Conservation (phyloP, 92 coral and sea anemone species). For the Meandrina meandrites region DNA sequence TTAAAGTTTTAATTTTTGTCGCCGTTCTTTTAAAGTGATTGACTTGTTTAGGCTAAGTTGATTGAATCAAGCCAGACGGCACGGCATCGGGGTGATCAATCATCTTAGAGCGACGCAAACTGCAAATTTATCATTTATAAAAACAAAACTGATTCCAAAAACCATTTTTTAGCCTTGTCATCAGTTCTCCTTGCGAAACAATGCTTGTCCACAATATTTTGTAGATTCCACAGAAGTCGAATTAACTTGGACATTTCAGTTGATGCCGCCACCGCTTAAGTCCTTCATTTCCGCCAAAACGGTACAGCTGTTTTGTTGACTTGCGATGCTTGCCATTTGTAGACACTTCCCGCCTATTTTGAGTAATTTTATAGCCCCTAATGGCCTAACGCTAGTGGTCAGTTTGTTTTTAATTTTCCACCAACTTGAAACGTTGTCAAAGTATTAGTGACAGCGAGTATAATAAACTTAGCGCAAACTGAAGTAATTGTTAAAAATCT, state of each 20-base stretch:
- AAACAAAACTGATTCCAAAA: background rate
- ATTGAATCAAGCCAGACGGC: background rate
- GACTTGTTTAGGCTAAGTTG: background rate
- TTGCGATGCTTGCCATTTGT: background rate
- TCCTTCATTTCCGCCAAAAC: background rate
- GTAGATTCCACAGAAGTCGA: background rate
- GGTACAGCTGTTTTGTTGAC: background rate
- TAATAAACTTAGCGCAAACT: background rate
- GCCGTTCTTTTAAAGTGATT: background rate
- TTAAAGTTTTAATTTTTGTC: slow-evolving; percentile 10
- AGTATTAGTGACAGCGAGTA: background rate
- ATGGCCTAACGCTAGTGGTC: slow-evolving; percentile 19
- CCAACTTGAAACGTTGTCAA: slow-evolving; percentile 13
- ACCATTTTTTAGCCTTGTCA: too few species aligned
- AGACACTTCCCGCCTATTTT: background rate
- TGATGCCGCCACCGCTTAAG: background rate
- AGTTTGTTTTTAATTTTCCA: slow-evolving; percentile 21
- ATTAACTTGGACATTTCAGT: background rate
- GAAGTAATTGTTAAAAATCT: background rate
- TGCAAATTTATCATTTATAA: background rate
- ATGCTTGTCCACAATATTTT: background rate
- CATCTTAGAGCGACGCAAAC: background rate
- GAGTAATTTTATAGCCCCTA: slow-evolving; percentile 4
- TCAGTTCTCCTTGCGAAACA: background rate
- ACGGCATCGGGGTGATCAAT: background rate